Percentiles rank a stretch among this genome's conserved stretches.
These are phyloP conservation scores for Crambe crambe DNA, from an alignment of 37 sponge, comb jelly and placozoan species.

Conservation along the genomic window DNA sequence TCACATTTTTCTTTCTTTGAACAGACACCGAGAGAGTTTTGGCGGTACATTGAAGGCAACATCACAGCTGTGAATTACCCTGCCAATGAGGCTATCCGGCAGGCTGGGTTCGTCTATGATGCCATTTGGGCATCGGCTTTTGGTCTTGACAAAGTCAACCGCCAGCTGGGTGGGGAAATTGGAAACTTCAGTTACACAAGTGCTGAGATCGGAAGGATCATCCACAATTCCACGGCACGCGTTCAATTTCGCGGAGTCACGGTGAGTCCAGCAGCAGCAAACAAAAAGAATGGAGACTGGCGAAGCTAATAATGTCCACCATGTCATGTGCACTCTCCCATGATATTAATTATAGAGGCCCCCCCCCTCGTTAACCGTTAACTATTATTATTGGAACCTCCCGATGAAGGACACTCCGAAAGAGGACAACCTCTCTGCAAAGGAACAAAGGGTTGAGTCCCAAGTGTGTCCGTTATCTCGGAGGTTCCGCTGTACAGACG, in stretches of 20 bases:
- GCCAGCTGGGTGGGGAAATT: conserved; percentile 11
- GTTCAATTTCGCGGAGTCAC: conserved; percentile 44
- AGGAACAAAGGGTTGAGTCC: too few relatives aligned
- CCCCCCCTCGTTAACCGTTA: too few relatives aligned
- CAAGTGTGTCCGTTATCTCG: too few relatives aligned
- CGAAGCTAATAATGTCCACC: too few relatives aligned
- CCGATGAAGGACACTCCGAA: too few relatives aligned
- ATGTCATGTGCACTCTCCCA: too few relatives aligned
- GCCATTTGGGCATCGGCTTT: conserved; percentile 59
- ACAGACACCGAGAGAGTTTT: conserved; percentile 45
- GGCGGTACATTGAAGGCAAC: conserved; percentile 4
- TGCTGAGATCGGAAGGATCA: conserved; percentile 12
- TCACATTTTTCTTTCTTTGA: not conserved
- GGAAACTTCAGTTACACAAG: conserved; percentile 17
- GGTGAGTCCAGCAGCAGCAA: conserved; percentile 46
- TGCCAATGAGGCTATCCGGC: conserved; percentile 21
- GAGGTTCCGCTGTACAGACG: too few relatives aligned
- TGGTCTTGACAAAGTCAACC: conserved; percentile 24
- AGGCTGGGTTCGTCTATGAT: conserved; percentile 42
- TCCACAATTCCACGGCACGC: conserved; percentile 1
- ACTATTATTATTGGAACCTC: too few relatives aligned
- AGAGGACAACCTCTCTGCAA: too few relatives aligned
- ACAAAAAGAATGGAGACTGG: too few relatives aligned
- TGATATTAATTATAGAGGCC: too few relatives aligned
- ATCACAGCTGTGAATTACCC: conserved; percentile 30